Percentiles rank a stretch among this genome's conserved stretches.
Evolutionary conservation across 2,888 invertebrate species (phyloP).

Genomic region (Campoplex capitator): DNA sequence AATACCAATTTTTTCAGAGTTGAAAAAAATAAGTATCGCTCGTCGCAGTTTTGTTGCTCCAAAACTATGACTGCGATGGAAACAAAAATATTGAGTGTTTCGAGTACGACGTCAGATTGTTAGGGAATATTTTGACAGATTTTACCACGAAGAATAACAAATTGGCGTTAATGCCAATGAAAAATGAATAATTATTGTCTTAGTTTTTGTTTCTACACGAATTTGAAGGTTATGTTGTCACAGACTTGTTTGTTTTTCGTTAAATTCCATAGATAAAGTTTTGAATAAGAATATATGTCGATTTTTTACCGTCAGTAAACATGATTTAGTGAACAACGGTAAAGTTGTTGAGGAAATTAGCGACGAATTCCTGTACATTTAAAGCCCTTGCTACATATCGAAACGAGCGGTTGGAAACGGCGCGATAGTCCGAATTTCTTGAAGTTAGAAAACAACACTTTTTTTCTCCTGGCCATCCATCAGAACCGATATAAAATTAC

Average conservation of each 20-base stretch:
- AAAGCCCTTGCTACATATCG: slow-evolving; percentile 57
- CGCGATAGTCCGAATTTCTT: slow-evolving; percentile 25
- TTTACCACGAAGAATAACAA: neutral
- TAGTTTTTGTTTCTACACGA: neutral
- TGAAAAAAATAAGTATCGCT: neutral
- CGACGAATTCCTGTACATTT: slow-evolving; percentile 10
- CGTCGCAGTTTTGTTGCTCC: neutral
- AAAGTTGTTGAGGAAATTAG: slow-evolving; percentile 39
- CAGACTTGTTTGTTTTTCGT: neutral
- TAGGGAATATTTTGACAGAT: neutral
- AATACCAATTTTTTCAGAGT: neutral
- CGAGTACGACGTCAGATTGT: neutral
- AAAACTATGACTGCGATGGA: neutral
- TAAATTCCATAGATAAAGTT: neutral
- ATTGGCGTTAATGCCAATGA: neutral
- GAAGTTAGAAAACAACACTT: neutral
- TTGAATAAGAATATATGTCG: slow-evolving; percentile 4
- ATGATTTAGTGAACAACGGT: slow-evolving; percentile 69
- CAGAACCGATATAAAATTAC: slow-evolving; percentile 1
- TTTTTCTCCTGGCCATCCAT: slow-evolving; percentile 19
- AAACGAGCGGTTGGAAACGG: slow-evolving; percentile 22
- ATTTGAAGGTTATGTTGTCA: slow-evolving; percentile 53
- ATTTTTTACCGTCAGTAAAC: slow-evolving; percentile 78
- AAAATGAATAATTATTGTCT: neutral
- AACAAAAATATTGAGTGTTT: too few relatives aligned